Percentiles rank a stretch among this genome's conserved stretches.
These are phyloP conservation scores for Metellina segmentata DNA, from an alignment of 2,888 invertebrate genomes.

Conservation along the genomic window DNA sequence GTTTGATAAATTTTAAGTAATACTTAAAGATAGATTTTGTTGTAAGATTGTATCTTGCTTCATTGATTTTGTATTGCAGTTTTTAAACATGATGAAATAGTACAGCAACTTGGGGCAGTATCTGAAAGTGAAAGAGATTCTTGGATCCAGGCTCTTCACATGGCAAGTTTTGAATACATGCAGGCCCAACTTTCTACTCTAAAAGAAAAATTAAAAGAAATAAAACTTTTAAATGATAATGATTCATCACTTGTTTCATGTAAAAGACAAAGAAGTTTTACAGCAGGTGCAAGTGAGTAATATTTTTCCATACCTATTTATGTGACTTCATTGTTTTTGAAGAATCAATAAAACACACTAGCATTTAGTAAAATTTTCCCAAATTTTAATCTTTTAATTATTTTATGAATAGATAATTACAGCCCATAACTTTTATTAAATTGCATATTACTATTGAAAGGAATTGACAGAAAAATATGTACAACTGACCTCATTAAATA, in stretches of 20 bases:
- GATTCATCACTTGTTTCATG: constrained; percentile 24
- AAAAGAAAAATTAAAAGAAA: constrained; percentile 77
- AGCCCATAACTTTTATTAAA: too few species aligned
- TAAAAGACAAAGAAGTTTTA: constrained; percentile 70
- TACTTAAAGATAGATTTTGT: background rate
- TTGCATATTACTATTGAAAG: too few species aligned
- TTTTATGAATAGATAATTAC: background rate
- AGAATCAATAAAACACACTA: background rate
- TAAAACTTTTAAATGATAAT: constrained; percentile 42
- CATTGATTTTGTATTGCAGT: constrained; percentile 14
- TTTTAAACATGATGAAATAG: constrained; percentile 80
- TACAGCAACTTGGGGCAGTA: constrained; percentile 90
- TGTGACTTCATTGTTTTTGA: background rate
- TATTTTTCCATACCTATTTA: background rate
- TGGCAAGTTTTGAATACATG: constrained; percentile 91
- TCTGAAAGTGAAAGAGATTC: constrained; percentile 90
- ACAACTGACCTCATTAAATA: too few species aligned
- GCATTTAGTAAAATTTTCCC: background rate
- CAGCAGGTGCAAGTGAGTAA: constrained; percentile 45
- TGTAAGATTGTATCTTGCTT: background rate
- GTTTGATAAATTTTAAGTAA: background rate
- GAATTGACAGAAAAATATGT: too few species aligned
- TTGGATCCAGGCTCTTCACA: constrained; percentile 92
- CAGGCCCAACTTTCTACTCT: constrained; percentile 87
- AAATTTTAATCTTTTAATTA: background rate